A percentile compares a stretch with the other conserved stretches of the same genome.
Conservation (phyloP, 2,888 invertebrate species). For the Tenthredo scrophulariae region DNA sequence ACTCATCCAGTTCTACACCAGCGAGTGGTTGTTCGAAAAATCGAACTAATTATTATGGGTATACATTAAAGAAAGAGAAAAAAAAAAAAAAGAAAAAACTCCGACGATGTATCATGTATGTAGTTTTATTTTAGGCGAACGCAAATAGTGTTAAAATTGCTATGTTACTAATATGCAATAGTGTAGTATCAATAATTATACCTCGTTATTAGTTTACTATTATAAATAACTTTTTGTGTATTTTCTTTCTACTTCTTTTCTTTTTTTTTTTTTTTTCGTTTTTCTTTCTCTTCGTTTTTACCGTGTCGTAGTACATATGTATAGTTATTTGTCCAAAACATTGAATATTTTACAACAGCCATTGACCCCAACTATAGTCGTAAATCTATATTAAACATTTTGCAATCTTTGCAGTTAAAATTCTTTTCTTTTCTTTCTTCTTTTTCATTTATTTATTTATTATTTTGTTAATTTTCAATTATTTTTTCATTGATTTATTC, state of each 20-base stretch:
- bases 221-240: conserved; percentile 68
- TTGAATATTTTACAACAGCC: conserved; percentile 77
- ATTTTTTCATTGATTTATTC: conserved; percentile 54
- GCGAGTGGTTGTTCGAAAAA: neutral
- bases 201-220: conserved; percentile 67
- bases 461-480: conserved; percentile 41
- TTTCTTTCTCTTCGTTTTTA: neutral
- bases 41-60: neutral
- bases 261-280: neutral
- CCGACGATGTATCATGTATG: neutral
- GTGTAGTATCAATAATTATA: conserved; percentile 68
- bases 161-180: conserved; percentile 68
- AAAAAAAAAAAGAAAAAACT: neutral
- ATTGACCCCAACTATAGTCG: conserved; percentile 73
- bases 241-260: neutral
- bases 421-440: conserved; percentile 58
- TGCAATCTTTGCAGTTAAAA: conserved; percentile 67
- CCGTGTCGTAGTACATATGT: neutral
- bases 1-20: neutral
- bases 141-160: conserved; percentile 68
- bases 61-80: neutral
- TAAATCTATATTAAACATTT: conserved; percentile 71
- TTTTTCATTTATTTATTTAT: neutral
- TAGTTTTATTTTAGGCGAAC: conserved; percentile 67
- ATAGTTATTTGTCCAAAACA: conserved; percentile 72